These are phyloP conservation scores for Perca schrenkii DNA, from an alignment of 2,113 vertebrate species.

Conservation along the genomic window DNA sequence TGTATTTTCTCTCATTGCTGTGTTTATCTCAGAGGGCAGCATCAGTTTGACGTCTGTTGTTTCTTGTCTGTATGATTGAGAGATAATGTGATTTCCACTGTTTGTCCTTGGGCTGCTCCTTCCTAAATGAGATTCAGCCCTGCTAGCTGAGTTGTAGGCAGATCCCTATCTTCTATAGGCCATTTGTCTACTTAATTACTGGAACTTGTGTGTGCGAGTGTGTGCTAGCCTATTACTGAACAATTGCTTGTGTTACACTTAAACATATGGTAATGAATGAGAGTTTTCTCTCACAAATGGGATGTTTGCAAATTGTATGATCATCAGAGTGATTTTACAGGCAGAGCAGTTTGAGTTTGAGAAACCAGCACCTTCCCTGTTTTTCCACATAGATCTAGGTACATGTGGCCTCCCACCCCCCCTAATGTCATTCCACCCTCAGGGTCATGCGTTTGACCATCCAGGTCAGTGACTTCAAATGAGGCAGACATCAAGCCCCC, in stretches of 20 bases:
- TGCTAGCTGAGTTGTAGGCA: conserved; percentile 67
- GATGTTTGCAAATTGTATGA: conserved; percentile 21
- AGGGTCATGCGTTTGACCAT: conserved; percentile 62
- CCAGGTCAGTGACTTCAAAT: conserved; percentile 77
- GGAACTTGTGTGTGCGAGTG: background rate
- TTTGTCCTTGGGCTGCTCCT: conserved; percentile 69
- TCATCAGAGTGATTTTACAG: background rate
- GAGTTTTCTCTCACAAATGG: conserved; percentile 1
- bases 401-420: conserved; percentile 33
- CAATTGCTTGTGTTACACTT: conserved; percentile 11
- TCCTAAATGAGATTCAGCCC: conserved; percentile 69
- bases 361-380: background rate
- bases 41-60: conserved; percentile 54
- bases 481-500: conserved; percentile 35
- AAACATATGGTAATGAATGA: conserved; percentile 10
- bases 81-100: conserved; percentile 75
- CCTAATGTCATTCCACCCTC: conserved; percentile 48
- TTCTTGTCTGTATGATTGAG: conserved; percentile 63
- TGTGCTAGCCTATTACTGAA: background rate
- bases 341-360: background rate
- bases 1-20: conserved; percentile 37
- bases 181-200: conserved; percentile 73
- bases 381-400: conserved; percentile 11
- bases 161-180: conserved; percentile 65
- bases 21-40: conserved; percentile 56